Evolutionary conservation across 92 coral and sea anemone species (phyloP).

Genomic region (Isaurus tuberculatus): DNA sequence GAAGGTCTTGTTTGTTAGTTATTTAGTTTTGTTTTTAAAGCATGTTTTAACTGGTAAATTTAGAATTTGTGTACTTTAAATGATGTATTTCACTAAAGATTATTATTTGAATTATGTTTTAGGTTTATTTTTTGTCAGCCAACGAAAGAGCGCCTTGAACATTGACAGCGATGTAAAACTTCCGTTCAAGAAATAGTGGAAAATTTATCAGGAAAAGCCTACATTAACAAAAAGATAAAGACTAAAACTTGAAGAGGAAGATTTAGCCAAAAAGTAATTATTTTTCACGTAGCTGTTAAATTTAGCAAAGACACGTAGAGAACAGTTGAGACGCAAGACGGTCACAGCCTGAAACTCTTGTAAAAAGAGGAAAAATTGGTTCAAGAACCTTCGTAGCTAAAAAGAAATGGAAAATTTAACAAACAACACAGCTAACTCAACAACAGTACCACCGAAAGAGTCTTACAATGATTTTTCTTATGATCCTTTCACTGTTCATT

Average conservation of each 20-base stretch:
- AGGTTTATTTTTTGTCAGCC: slow-evolving; percentile 17
- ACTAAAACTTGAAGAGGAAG: slow-evolving; percentile 3
- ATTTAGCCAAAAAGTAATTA: background rate
- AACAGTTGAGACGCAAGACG: background rate
- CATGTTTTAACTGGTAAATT: background rate
- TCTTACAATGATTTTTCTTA: background rate
- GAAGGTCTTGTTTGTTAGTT: slow-evolving; percentile 10
- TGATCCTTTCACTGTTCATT: slow-evolving; percentile 21
- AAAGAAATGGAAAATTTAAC: slow-evolving; percentile 20
- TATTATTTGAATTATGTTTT: slow-evolving; percentile 8
- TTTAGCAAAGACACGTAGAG: background rate
- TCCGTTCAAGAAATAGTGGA: background rate
- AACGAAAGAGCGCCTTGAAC: slow-evolving; percentile 18
- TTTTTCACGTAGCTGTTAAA: background rate
- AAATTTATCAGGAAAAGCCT: background rate
- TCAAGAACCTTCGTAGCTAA: background rate
- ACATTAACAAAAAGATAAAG: background rate
- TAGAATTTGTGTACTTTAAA: background rate
- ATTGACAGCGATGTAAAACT: background rate
- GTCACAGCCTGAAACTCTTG: background rate
- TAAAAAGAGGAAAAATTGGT: background rate
- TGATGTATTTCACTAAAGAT: background rate
- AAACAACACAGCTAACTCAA: background rate
- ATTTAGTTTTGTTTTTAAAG: background rate
- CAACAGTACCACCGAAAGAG: background rate